Conservation (phyloP, 2,888 invertebrate genomes). For the Hirtodrosophila histrioides region DNA sequence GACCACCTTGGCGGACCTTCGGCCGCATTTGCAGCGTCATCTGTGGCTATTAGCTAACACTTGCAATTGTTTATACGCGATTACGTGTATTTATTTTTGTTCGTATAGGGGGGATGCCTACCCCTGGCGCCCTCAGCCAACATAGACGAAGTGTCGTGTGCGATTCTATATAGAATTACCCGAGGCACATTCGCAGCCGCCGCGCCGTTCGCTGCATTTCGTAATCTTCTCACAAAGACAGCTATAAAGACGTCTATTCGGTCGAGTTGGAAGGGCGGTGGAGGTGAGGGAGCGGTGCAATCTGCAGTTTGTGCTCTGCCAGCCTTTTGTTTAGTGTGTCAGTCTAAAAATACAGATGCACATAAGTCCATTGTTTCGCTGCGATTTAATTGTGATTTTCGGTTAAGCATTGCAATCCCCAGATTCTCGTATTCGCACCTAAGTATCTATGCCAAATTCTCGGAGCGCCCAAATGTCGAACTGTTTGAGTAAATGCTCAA, state of each 20-base stretch:
- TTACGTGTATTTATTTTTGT: slow-evolving; percentile 52
- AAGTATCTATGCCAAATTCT: slow-evolving; percentile 53
- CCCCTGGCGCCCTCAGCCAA: neutral
- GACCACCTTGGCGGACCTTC: slow-evolving; percentile 64
- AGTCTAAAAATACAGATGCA: slow-evolving; percentile 62
- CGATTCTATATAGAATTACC: slow-evolving; percentile 72
- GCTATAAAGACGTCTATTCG: slow-evolving; percentile 26
- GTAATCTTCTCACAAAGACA: slow-evolving; percentile 56
- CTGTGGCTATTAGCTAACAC: slow-evolving; percentile 70
- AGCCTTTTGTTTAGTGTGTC: slow-evolving; percentile 70
- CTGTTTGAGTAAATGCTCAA: slow-evolving; percentile 18
- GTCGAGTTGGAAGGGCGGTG: slow-evolving; percentile 11
- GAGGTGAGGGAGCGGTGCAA: slow-evolving; percentile 12
- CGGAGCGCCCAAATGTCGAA: slow-evolving; percentile 43
- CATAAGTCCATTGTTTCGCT: slow-evolving; percentile 52
- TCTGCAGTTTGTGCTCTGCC: slow-evolving; percentile 34
- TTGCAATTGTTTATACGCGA: slow-evolving; percentile 17
- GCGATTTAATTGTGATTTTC: slow-evolving; percentile 63
- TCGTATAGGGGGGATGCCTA: slow-evolving; percentile 2
- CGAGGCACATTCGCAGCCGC: slow-evolving; percentile 43
- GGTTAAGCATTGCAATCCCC: slow-evolving; percentile 37
- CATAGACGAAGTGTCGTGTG: slow-evolving; percentile 22
- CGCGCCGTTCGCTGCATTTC: slow-evolving; percentile 47
- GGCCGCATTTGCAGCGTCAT: slow-evolving; percentile 55
- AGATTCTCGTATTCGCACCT: slow-evolving; percentile 20